A percentile compares a stretch with the other conserved stretches of the same genome.
Conservation (phyloP, 2,888 invertebrate species). For the Poecilobothrus nobilitatus region DNA sequence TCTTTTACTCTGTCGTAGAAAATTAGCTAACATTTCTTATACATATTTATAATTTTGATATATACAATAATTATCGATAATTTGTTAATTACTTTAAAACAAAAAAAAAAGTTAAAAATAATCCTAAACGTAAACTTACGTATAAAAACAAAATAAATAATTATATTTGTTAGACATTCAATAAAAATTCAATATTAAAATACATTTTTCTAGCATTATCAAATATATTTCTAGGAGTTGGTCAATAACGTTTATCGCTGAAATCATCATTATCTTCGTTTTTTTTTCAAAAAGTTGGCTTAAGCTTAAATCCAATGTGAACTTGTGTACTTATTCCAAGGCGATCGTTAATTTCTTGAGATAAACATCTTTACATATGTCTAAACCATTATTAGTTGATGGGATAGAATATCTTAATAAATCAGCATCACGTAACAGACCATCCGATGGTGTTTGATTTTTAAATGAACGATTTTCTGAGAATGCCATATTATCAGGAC, state of each 20-base stretch:
- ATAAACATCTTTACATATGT: constrained; percentile 41
- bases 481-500: background rate
- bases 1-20: too few species aligned
- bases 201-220: too few species aligned
- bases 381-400: constrained; percentile 41
- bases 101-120: too few species aligned
- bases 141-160: too few species aligned
- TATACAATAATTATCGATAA: too few species aligned
- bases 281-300: constrained; percentile 33
- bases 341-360: constrained; percentile 54
- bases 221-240: too few species aligned
- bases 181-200: too few species aligned
- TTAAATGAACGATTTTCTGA: constrained; percentile 20
- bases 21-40: too few species aligned
- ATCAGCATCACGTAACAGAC: constrained; percentile 69
- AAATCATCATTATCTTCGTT: constrained; percentile 35
- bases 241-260: constrained; percentile 42
- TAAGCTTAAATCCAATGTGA: constrained; percentile 42
- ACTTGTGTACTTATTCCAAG: constrained; percentile 58
- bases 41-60: too few species aligned
- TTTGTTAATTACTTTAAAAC: too few species aligned
- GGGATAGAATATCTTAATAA: constrained; percentile 60
- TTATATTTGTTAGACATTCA: too few species aligned
- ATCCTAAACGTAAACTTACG: too few species aligned
- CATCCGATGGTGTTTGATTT: constrained; percentile 43